Base-by-base conservation (phyloP, 1,140 invertebrate species). In the Trachymyrmex cornetzi region DNA sequence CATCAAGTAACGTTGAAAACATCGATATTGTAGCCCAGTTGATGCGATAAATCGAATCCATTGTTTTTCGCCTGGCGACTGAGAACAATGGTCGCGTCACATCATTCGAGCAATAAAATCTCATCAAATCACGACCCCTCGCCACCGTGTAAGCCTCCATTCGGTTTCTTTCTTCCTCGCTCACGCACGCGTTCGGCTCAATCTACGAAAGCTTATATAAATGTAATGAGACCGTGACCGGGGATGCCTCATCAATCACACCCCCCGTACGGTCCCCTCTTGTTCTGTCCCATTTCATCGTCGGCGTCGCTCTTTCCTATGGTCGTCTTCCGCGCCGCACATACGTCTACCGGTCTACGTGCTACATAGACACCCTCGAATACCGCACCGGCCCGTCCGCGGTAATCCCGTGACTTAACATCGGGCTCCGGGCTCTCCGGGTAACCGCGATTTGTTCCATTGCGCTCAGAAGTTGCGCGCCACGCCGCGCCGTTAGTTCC, bases 151-250 rank as follows among this genome's bases (percentile, higher is more conserved):
- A 95, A 95, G 94, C 94, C 92, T 94, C 91, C 90, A 90, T 89
- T 30, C 38, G 77, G 34, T 71, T 64, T 30, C 77, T 81, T 24
- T 30, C 77, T 12, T 22, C 38, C 27, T 34, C 64, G 63, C 30
- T 53, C 64, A 12, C 48, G 48, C 77, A 88, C 81, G 87, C 89
- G 92, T 92, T 92, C 86, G 91, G 93, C 93, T 94, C 94, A 94
- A 95, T 95, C 94, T 95, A 95, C 93, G 92, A 93, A 94, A 95
- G 95, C 94, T 95, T 95, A 95, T 95, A 95, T 94, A 95, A 94
- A 94, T 94, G 94, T 95, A 95, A 95, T 95, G 94, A 95, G 95
- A 95, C 94, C 93, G 93, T 94, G 93, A 93, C 92, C 93, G 90
- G 87, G 92, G 91, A 64, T 84, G 92, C 88, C 94, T 95, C 95